Percentiles rank a stretch among this genome's conserved stretches.
Conservation (phyloP, 2,797 vertebrate species). For the Gallirallus australis region DNA sequence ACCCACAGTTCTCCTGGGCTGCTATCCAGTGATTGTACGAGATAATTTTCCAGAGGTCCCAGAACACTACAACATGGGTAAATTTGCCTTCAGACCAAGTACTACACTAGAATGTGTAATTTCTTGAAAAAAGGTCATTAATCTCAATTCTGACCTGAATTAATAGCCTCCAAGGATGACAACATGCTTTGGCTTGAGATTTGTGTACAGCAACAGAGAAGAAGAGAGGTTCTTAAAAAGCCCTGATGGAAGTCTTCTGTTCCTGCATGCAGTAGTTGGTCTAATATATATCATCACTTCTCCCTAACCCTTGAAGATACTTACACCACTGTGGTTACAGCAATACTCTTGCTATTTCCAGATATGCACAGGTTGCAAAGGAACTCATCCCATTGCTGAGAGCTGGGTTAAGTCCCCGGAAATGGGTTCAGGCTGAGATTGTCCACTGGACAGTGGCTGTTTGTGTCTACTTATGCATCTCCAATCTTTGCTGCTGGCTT, state of each 20-base stretch:
- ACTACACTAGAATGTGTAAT: neutral
- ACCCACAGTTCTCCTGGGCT: constrained; percentile 24
- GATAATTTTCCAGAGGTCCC: neutral
- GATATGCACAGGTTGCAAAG: neutral
- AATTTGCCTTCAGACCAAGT: constrained; percentile 29
- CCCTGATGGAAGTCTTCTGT: neutral
- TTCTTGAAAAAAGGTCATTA: constrained; percentile 20
- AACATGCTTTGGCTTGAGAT: neutral
- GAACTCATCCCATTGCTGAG: neutral
- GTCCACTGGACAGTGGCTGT: neutral
- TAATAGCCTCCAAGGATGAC: constrained; percentile 12
- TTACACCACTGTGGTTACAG: neutral
- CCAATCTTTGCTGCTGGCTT: rapidly evolving
- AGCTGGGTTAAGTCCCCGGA: neutral
- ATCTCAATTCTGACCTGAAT: constrained; percentile 41
- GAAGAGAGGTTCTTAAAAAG: neutral
- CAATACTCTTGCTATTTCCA: neutral
- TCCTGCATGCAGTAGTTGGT: neutral
- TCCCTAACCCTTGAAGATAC: neutral
- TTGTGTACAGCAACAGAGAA: neutral
- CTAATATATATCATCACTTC: neutral
- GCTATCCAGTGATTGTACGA: neutral
- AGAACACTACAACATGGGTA: neutral
- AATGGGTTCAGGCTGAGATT: neutral
- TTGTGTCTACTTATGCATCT: neutral